phyloP scores from a whole-genome alignment of 2,797 vertebrate genomes.

The Diceros bicornis region DNA sequence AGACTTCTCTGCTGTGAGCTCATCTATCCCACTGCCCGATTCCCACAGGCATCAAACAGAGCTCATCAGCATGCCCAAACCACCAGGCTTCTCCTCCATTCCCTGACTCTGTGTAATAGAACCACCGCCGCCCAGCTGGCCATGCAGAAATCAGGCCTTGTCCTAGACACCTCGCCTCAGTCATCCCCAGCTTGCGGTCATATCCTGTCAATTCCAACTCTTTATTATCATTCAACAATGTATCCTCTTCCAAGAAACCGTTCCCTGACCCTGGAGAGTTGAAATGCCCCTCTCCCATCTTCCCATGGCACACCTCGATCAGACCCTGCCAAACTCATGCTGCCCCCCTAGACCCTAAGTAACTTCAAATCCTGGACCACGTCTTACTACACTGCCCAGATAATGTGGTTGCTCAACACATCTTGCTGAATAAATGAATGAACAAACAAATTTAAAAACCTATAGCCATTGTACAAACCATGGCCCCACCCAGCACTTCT shows the following conservation, averaged over 20 bases:
- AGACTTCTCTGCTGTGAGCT: not conserved
- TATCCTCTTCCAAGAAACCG: not conserved
- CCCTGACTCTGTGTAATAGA: not conserved
- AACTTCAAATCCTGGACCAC: not conserved
- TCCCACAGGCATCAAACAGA: not conserved
- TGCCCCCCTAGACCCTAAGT: not conserved
- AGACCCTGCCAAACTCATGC: not conserved
- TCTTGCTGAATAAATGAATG: not conserved
- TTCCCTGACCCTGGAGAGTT: not conserved
- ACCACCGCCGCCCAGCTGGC: not conserved
- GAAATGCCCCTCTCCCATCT: not conserved
- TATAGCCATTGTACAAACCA: not conserved
- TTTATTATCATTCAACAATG: not conserved
- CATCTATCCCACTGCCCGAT: not conserved
- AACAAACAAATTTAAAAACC: not conserved
- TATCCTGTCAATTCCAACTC: not conserved
- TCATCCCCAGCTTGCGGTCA: not conserved
- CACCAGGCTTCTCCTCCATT: rapidly evolving
- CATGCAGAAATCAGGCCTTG: not conserved
- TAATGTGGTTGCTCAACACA: not conserved
- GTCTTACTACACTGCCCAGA: not conserved
- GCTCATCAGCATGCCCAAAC: not conserved
- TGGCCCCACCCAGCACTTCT: not conserved
- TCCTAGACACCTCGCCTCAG: not conserved
- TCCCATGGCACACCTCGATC: not conserved